Base-by-base conservation (phyloP, 2,113 vertebrate genomes). In the Theropithecus gelada region DNA sequence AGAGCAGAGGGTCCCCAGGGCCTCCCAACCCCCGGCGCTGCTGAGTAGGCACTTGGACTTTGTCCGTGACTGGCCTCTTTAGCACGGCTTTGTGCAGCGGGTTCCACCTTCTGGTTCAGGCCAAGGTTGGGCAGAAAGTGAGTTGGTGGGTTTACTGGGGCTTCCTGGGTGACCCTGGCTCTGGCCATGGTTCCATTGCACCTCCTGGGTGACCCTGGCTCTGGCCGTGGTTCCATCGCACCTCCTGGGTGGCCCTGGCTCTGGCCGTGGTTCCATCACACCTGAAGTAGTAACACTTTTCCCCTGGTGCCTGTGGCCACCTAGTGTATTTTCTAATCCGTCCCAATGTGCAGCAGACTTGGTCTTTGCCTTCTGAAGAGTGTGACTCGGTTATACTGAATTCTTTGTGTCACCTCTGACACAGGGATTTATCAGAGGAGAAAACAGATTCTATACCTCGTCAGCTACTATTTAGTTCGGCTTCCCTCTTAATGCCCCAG, bases 101-200 rank as follows among this genome's bases (percentile, higher is more conserved):
- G 2, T 40, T 66, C 43, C 57, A 57, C 55, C 43, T n/a, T 68
- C 27, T 17, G 6, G 5, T 30, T 72, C n/a, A 82, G 45, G 23
- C 45, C 8, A 2, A 55, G 40, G 40, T 25, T 43, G 84, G 32
- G 57, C 30, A 75, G 48, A 22, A 73, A 38, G 73, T 17, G 64
- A 5, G 2, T n/a, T 32, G 5, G 7, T 23, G 38, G 5, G 27
- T 78, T 61, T 35, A 38, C 5, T n/a, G 61, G 50, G 61, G 20
- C 35, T 35, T 64, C 50, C 17, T 40, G 23, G 32, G 40, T 50
- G 25, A 17, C 61, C 40, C 48, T 66, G 45, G 25, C 30, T 16
- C 1, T 66, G 18, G 25, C 35, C 8, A 0, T 20, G 5, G 14
- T 32, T 11, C 16, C 2, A 1, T 75, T n/a, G 32, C 6, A 11